These are phyloP conservation scores for Drosophila gaucha DNA, from an alignment of 2,888 invertebrate genomes.

Conservation along the genomic window DNA sequence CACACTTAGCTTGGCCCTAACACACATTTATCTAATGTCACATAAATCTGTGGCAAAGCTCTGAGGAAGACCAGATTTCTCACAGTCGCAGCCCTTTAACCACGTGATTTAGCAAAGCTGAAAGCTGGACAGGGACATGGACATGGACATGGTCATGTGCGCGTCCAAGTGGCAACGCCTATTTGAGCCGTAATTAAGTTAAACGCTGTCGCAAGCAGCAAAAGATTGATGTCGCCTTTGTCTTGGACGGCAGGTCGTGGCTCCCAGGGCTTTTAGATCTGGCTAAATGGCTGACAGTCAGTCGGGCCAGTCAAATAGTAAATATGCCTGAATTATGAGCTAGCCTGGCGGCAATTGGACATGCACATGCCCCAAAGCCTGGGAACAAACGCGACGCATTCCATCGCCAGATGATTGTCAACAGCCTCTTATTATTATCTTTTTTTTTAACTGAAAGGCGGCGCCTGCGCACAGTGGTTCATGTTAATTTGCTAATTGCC, in stretches of 20 bases:
- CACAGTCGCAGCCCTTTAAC: slow-evolving; percentile 14
- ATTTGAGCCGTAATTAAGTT: slow-evolving; percentile 81
- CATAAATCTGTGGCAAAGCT: slow-evolving; percentile 45
- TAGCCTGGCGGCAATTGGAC: slow-evolving; percentile 63
- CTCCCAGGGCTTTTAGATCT: slow-evolving; percentile 33
- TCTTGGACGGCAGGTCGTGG: slow-evolving; percentile 36
- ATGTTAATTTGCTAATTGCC: slow-evolving; percentile 77
- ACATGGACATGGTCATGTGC: slow-evolving; percentile 65
- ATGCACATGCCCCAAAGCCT: slow-evolving; percentile 68
- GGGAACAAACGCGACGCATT: slow-evolving; percentile 55
- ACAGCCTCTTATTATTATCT: neutral
- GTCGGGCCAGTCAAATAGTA: slow-evolving; percentile 56
- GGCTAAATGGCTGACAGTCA: slow-evolving; percentile 70
- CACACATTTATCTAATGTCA: slow-evolving; percentile 47
- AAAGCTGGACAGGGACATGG: slow-evolving; percentile 38
- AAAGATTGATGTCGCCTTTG: slow-evolving; percentile 77
- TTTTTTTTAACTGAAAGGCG: slow-evolving; percentile 21
- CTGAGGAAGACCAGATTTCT: slow-evolving; percentile 17
- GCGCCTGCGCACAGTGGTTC: slow-evolving; percentile 46
- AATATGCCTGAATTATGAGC: slow-evolving; percentile 77
- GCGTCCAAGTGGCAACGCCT: slow-evolving; percentile 68
- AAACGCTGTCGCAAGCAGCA: slow-evolving; percentile 76
- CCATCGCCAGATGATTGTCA: slow-evolving; percentile 35
- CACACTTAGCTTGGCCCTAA: neutral
- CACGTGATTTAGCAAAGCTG: slow-evolving; percentile 47